Percentiles rank a stretch among this genome's conserved stretches.
Evolutionary conservation across 2,797 vertebrate species (phyloP).

Genomic region (Echeneis naucrates): DNA sequence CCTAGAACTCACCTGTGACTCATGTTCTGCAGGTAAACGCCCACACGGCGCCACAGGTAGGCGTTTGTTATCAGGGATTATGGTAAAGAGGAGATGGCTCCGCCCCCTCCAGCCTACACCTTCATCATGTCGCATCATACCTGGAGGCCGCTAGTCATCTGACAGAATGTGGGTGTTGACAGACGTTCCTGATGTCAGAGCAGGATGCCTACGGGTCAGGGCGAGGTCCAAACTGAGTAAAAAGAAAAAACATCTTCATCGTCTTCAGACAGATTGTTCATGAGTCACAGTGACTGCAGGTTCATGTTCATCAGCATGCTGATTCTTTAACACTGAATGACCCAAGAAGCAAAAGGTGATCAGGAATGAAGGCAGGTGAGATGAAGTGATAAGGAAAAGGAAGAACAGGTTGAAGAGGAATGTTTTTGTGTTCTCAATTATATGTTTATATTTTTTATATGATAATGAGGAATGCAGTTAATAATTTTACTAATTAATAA

Average conservation of each 20-base stretch:
- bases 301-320: no score
- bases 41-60: no score
- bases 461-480: no score
- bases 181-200: background rate
- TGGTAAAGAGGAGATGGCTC: background rate
- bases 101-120: background rate
- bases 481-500: no score
- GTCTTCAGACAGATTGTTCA: background rate
- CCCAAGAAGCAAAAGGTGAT: background rate
- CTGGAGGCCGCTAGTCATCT: background rate
- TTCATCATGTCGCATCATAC: background rate
- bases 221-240: background rate
- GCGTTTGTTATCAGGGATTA: no score
- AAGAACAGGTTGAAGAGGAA: slow-evolving; percentile 9
- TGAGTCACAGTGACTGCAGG: background rate
- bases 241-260: background rate
- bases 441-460: no score
- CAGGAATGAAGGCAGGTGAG: slow-evolving; percentile 10
- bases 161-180: background rate
- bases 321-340: no score
- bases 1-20: background rate
- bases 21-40: background rate
- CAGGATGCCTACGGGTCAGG: background rate
- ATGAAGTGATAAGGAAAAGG: background rate
- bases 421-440: no score